Conservation (phyloP, 53 echinoderm and acorn worm species). For the Antedon mediterranea region DNA sequence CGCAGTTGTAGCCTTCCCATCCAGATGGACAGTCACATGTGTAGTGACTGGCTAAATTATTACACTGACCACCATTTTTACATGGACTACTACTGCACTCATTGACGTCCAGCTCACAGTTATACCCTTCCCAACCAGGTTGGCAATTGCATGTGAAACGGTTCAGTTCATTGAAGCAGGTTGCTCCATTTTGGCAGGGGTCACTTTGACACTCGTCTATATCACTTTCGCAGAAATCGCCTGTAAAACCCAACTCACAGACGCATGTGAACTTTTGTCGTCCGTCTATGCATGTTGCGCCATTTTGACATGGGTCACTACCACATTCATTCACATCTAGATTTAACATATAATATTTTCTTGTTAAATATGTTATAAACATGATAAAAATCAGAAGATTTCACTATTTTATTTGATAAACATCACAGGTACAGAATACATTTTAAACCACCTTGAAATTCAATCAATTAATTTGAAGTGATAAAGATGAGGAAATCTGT, state of each 20-base stretch:
- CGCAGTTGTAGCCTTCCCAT: not conserved
- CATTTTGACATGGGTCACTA: constrained; percentile 13
- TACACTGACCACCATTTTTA: not conserved
- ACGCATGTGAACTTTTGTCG: not conserved
- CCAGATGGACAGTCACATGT: not conserved
- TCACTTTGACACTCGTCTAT: constrained; percentile 19
- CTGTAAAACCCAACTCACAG: not conserved
- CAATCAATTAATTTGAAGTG: too few relatives aligned
- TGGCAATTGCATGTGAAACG: constrained; percentile 64
- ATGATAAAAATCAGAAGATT: too few relatives aligned
- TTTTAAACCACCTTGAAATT: too few relatives aligned
- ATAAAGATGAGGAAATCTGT: too few relatives aligned
- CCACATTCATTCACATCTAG: too few relatives aligned
- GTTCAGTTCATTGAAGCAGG: constrained; percentile 43
- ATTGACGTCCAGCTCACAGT: not conserved
- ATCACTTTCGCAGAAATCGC: constrained; percentile 5
- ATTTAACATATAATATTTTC: too few relatives aligned
- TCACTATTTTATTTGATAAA: too few relatives aligned
- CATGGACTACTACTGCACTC: not conserved
- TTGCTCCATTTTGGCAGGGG: constrained; percentile 63
- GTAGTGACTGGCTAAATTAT: not conserved
- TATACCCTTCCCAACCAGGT: constrained; percentile 34
- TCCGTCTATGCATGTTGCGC: not conserved
- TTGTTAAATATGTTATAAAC: too few relatives aligned
- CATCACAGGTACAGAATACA: too few relatives aligned